Evolutionary conservation across 2,797 vertebrate genomes (phyloP).

Genomic region (Pipistrellus kuhlii): DNA sequence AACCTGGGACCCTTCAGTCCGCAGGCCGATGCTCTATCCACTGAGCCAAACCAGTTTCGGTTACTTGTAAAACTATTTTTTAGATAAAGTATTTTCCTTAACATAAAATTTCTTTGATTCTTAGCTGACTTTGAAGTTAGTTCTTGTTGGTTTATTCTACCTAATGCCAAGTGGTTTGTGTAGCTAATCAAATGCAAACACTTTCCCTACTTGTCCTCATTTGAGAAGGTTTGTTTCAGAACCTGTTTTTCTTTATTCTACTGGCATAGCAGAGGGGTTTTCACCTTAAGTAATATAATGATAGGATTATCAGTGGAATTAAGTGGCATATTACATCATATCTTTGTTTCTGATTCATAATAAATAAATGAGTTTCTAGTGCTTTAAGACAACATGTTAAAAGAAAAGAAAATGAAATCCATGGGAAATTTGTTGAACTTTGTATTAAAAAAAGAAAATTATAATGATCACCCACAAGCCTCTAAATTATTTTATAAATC

Average conservation of each 20-base stretch:
- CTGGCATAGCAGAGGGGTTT: neutral
- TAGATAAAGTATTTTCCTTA: neutral
- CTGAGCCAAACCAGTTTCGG: too few species aligned
- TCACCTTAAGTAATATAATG: neutral
- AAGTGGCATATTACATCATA: neutral
- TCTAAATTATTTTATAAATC: slow-evolving; percentile 9
- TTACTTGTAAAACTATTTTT: neutral
- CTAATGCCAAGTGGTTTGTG: neutral
- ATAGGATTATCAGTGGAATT: neutral
- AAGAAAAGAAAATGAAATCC: neutral
- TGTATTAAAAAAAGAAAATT: slow-evolving; percentile 37
- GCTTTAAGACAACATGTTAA: neutral
- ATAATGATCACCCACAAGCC: neutral
- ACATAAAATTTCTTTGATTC: slow-evolving; percentile 35
- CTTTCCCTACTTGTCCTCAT: neutral
- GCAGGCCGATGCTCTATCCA: too few species aligned
- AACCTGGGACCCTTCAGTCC: too few species aligned
- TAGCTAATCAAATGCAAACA: neutral
- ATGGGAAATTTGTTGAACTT: neutral
- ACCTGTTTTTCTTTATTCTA: neutral
- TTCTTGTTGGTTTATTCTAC: neutral
- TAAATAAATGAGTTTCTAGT: neutral
- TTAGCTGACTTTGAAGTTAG: neutral
- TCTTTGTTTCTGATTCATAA: neutral
- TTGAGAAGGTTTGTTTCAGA: neutral